Evolutionary conservation across 2,113 vertebrate species (phyloP), one percentile per base, ranked within the genome.

Genomic region (Limanda limanda): DNA sequence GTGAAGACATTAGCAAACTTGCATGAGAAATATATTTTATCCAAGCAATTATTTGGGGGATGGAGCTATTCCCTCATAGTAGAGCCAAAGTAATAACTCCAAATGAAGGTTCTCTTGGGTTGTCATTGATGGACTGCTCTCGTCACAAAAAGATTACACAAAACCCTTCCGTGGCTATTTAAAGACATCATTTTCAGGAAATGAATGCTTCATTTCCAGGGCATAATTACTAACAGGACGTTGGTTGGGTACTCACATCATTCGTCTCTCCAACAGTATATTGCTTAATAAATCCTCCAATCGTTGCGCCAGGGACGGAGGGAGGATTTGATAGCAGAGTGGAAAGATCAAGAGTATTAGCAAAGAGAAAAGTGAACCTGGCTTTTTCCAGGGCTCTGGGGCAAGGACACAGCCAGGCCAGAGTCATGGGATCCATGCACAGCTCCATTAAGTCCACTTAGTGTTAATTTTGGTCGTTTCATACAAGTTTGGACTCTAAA

Each of bases 191-290:
- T 64, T 71, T 79, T 68, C 21, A 70, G 37, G 27, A 85, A 79
- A 73, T 60, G 25, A 76, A 24, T 1, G 37, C 57, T 74, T 76
- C 12, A 27, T 78, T 81, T 74, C 51, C n/a, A 15, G 45, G 59
- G 48, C 23, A 79, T 71, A 74, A 88, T 89, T 75, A 84, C 40
- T 58, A 65, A 79, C 74, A 78, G 74, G 71, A 85, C 55, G 71
- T 17, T 68, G 68, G 54, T 67, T 54, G 27, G 65, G 25, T n/a
- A 23, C 76, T 51, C 63, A 27, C 24, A 79, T 75, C 3, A 20
- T 75, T 58, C 64, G 57, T 78, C 35, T 80, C 35, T 76, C 66
- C 23, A 73, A 74, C 24, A 66, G 52, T 42, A 63, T 65, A 73
- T 63, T 66, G 72, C 62, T 73, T 80, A 81, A 77, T 74, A 81